These are phyloP conservation scores for Pollenia amentaria DNA, from an alignment of 2,888 invertebrate species.

Conservation along the genomic window DNA sequence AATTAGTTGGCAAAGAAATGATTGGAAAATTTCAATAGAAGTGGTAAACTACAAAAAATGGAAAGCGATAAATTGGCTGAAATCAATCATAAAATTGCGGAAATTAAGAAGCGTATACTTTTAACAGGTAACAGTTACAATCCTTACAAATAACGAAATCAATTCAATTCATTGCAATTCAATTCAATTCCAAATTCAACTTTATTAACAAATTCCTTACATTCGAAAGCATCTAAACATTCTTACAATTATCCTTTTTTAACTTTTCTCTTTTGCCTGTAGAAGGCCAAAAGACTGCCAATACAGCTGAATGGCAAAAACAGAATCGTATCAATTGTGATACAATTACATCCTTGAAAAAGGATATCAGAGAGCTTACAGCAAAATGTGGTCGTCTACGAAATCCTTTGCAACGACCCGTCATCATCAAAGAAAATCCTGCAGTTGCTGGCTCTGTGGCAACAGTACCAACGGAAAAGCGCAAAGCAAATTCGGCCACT, in stretches of 20 bases:
- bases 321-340: conserved; percentile 90
- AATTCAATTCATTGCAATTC: conserved; percentile 16
- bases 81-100: conserved; percentile 90
- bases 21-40: conserved; percentile 31
- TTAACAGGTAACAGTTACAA: conserved; percentile 88
- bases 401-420: conserved; percentile 82
- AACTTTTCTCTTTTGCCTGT: conserved; percentile 71
- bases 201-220: conserved; percentile 51
- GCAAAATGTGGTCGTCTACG: conserved; percentile 85
- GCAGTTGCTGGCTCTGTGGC: conserved; percentile 64
- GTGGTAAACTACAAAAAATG: conserved; percentile 67
- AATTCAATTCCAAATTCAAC: conserved; percentile 16
- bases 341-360: conserved; percentile 89
- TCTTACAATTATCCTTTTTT: neutral
- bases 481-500: conserved; percentile 60
- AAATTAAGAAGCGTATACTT: conserved; percentile 94
- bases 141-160: conserved; percentile 74
- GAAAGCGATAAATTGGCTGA: conserved; percentile 82
- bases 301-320: conserved; percentile 92
- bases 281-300: conserved; percentile 94
- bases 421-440: conserved; percentile 80
- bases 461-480: conserved; percentile 72
- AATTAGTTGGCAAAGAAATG: conserved; percentile 41
- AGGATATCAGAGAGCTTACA: conserved; percentile 89
- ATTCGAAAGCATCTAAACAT: neutral